Conservation (phyloP, 2,797 vertebrate genomes). For the Trichosurus vulpecula region DNA sequence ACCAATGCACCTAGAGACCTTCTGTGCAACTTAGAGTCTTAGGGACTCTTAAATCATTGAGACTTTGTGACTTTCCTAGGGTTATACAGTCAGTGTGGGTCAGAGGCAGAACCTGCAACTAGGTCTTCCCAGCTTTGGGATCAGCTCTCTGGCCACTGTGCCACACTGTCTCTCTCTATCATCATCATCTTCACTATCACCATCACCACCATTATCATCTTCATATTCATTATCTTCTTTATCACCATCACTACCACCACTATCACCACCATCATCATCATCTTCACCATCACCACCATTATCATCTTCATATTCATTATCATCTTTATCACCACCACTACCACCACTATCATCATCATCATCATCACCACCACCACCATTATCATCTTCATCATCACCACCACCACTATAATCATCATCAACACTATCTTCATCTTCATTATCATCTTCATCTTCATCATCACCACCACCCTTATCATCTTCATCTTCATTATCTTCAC, state of each 20-base stretch:
- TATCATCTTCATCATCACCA: background rate
- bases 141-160: background rate
- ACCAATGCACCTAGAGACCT: background rate
- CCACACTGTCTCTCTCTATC: background rate
- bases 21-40: background rate
- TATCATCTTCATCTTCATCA: background rate
- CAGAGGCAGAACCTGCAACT: background rate
- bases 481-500: no score
- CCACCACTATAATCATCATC: background rate
- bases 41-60: background rate
- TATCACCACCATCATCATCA: no score
- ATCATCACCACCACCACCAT: background rate
- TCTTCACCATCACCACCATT: background rate
- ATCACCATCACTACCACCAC: background rate
- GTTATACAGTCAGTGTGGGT: background rate
- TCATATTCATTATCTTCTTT: background rate
- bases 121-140: background rate
- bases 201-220: background rate
- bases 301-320: background rate
- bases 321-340: no score
- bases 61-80: background rate
- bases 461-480: background rate
- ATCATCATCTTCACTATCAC: no score
- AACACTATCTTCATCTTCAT: background rate
- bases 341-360: background rate